Evolutionary conservation across 2,113 vertebrate species (phyloP).

Genomic region (Carassius carassius): DNA sequence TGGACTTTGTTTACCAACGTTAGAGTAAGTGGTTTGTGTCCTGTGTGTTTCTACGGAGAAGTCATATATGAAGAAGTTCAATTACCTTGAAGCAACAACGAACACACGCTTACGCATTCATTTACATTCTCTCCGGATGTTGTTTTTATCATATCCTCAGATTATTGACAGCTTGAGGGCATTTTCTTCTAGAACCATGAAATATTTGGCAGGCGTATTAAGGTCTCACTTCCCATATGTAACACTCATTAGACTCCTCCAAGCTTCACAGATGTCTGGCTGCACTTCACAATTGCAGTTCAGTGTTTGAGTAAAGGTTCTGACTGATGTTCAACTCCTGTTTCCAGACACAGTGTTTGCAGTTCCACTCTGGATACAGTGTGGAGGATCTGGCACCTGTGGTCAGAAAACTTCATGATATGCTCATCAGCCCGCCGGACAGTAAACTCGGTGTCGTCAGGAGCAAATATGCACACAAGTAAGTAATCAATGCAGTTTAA

Average conservation of each 20-base stretch:
- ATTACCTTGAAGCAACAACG: not conserved
- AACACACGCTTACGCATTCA: not conserved
- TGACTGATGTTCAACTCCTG: not conserved
- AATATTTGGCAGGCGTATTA: not conserved
- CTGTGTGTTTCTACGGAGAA: not conserved
- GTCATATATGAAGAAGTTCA: not conserved
- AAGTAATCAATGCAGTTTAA: conserved; percentile 56
- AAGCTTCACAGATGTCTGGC: conserved; percentile 4
- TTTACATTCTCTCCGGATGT: not conserved
- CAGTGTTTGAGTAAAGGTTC: not conserved
- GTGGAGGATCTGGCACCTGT: conserved; percentile 76
- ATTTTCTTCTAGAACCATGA: not conserved
- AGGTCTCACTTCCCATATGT: not conserved
- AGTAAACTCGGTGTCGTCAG: conserved; percentile 78
- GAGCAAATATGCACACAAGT: conserved; percentile 89
- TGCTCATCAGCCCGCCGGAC: conserved; percentile 67
- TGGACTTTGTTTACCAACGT: not conserved
- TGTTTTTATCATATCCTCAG: not conserved
- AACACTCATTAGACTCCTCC: not conserved
- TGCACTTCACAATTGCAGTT: not conserved
- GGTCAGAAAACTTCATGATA: conserved; percentile 76
- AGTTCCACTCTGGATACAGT: conserved; percentile 82
- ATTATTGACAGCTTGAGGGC: not conserved
- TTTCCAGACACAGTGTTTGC: conserved; percentile 77
- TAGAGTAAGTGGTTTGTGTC: conserved; percentile 10